phyloP scores from a whole-genome alignment of 2,113 vertebrate species.

The Rousettus leschenaultii region DNA sequence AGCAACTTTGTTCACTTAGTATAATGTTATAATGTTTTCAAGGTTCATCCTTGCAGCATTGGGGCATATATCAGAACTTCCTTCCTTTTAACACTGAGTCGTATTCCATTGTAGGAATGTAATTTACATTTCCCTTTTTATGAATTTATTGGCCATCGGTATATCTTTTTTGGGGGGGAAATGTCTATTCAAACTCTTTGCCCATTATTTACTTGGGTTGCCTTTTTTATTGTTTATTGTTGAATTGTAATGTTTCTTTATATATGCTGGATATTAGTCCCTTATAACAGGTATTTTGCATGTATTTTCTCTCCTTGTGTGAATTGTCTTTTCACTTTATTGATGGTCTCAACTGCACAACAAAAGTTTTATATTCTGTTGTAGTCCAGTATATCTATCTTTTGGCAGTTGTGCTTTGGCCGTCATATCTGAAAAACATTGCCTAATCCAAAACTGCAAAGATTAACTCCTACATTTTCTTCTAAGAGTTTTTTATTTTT shows the following conservation, averaged over 20 bases:
- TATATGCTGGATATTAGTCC: not conserved
- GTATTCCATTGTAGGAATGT: not conserved
- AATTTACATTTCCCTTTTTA: not conserved
- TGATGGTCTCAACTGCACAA: not conserved
- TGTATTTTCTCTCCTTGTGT: not conserved
- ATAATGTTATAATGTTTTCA: not conserved
- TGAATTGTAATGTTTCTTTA: not conserved
- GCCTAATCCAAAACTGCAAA: not conserved
- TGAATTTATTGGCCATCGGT: not conserved
- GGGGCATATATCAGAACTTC: not conserved
- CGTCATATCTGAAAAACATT: not conserved
- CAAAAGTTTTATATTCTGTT: not conserved
- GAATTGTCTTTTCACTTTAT: not conserved
- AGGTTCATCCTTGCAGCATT: not conserved
- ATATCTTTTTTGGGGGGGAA: not conserved
- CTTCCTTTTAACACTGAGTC: not conserved
- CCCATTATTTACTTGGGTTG: not conserved
- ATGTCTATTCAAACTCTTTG: not conserved
- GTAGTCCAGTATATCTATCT: not conserved
- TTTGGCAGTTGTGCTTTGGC: not conserved
- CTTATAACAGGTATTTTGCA: not conserved
- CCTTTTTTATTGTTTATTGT: not conserved
- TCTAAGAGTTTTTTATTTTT: not conserved
- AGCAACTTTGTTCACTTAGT: not conserved
- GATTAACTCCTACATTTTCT: not conserved